Evolutionary conservation across 2,113 vertebrate species (phyloP).

Genomic region (Polypterus senegalus): DNA sequence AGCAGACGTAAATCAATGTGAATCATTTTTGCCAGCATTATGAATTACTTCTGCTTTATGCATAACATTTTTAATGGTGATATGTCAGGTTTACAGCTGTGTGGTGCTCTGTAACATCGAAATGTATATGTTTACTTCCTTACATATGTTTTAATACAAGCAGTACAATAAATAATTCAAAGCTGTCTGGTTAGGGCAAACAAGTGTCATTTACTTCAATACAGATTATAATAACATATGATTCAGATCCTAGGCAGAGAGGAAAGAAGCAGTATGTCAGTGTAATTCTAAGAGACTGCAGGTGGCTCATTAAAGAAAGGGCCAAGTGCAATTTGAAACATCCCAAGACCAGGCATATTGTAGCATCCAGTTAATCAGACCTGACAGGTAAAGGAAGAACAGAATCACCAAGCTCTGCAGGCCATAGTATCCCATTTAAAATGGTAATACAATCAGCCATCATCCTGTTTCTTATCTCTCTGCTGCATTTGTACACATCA

Average conservation of each 20-base stretch:
- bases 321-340: background rate
- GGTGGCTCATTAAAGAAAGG: constrained; percentile 12
- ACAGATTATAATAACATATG: background rate
- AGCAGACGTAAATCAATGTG: no score
- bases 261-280: background rate
- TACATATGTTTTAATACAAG: no score
- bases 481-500: constrained; percentile 22
- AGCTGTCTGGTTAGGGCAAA: background rate
- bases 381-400: constrained; percentile 20
- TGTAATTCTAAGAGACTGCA: constrained; percentile 6
- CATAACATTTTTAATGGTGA: no score
- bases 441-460: constrained; percentile 31
- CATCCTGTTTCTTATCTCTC: constrained; percentile 16
- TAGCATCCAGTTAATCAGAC: constrained; percentile 19
- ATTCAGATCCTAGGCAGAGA: constrained; percentile 3
- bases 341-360: background rate
- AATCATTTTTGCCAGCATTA: no score
- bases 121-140: no score
- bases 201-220: background rate
- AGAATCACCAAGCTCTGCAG: constrained; percentile 12
- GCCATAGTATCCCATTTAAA: constrained; percentile 26
- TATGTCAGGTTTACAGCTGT: no score
- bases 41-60: no score
- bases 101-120: no score
- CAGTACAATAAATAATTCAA: background rate